Conservation (phyloP, 2,113 vertebrate genomes). For the Eulacestoma nigropectus region DNA sequence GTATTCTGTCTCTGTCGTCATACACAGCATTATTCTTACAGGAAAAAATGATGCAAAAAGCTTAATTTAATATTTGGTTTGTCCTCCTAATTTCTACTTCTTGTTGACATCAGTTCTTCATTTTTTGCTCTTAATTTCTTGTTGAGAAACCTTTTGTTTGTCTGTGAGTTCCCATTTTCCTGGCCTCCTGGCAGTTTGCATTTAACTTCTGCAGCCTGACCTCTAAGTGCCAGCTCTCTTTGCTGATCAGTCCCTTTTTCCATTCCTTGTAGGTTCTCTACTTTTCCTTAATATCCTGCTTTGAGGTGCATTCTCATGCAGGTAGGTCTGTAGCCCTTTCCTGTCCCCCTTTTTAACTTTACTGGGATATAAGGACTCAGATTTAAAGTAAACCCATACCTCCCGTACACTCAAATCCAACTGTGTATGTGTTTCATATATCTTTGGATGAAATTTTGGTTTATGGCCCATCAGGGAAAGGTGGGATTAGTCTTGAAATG, state of each 20-base stretch:
- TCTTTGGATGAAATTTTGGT: not conserved
- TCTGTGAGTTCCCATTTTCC: constrained; percentile 12
- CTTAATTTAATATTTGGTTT: constrained; percentile 20
- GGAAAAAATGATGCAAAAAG: constrained; percentile 43
- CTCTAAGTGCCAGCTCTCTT: constrained; percentile 5
- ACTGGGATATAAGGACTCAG: not conserved
- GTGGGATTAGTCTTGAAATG: constrained; percentile 18
- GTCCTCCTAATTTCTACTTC: not conserved
- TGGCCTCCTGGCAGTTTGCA: constrained; percentile 18
- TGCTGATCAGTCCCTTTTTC: constrained; percentile 52
- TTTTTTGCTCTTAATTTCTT: constrained; percentile 22
- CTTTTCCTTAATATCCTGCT: constrained; percentile 54
- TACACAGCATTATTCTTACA: not conserved
- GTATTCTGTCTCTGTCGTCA: constrained; percentile 39
- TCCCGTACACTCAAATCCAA: not conserved
- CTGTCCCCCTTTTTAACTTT: not conserved
- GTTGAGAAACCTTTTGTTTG: constrained; percentile 40
- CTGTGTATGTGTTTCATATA: constrained; percentile 44
- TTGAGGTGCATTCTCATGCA: constrained; percentile 61
- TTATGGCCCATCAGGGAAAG: constrained; percentile 3
- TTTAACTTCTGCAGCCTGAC: constrained; percentile 1
- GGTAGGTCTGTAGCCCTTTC: constrained; percentile 53
- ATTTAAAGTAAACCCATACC: constrained; percentile 10
- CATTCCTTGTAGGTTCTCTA: constrained; percentile 61
- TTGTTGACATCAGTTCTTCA: constrained; percentile 1